Evolutionary conservation across 2,113 vertebrate genomes (phyloP), one percentile per base, ranked within the genome.

Genomic region (Taxidea taxus): DNA sequence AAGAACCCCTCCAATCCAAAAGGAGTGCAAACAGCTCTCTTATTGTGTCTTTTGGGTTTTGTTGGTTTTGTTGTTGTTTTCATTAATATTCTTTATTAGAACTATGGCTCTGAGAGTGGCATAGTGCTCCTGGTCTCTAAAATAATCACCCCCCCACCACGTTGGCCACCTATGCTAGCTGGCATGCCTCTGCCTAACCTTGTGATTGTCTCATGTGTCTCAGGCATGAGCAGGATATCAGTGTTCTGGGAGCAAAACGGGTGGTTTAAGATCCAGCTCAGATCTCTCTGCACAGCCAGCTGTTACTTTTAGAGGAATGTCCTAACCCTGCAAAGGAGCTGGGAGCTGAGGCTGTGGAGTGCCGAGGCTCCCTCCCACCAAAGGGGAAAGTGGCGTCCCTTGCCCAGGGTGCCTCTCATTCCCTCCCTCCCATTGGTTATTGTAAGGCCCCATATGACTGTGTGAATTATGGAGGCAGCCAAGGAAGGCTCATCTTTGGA

Each of bases 401-500:
- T 20, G 9, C 39, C 92, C 29, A 1, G n/a, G 37, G 70, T 90
- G 25, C 34, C 83, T 75, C 31, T 64, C 37, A 6, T 13, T 66
- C 47, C 80, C 66, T 58, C 56, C 85, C 31, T 74, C 84, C 75
- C 56, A 74, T 39, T 92, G 87, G 85, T 98, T 96, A 96, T 92
- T 98, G 96, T 96, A 97, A 97, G 70, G 83, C 23, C 13, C 56
- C 54, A 4, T 75, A 0, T 9, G 78, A 96, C 96, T 97, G 91
- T 74, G 87, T 87, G 87, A 97, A 94, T 84, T 60, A 27, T 54
- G 91, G 86, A 95, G 34, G 54, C 29, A 0, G 0, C 66, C 21
- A 27, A 94, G 81, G 3, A 92, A 98, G 95, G 58, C 87, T 98
- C 82, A 90, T 66, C 86, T 98, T 98, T 86, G 98, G 98, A 64